Percentiles rank a stretch among this genome's conserved stretches.
These are phyloP conservation scores for Otocyon megalotis DNA, from an alignment of 2,113 vertebrate species.

Conservation along the genomic window DNA sequence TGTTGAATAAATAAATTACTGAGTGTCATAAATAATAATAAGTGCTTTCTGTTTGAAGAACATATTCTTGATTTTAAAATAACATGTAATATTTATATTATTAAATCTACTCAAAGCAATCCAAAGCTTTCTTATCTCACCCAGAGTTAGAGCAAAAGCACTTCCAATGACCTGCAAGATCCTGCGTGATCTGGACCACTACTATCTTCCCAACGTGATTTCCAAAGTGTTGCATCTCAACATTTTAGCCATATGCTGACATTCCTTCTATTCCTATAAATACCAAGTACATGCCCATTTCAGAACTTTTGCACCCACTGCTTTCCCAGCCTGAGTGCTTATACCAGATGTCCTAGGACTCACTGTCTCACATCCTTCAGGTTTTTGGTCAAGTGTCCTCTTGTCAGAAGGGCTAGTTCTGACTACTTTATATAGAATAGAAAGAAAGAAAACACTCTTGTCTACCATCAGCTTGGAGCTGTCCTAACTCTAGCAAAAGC, in stretches of 20 bases:
- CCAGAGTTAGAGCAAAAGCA: not conserved
- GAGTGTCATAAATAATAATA: not conserved
- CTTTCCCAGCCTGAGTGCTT: not conserved
- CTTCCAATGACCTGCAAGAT: not conserved
- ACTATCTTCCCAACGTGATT: no score
- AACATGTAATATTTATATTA: not conserved
- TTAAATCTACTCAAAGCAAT: not conserved
- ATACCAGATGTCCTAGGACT: not conserved
- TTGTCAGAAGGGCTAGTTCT: not conserved
- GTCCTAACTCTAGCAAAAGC: not conserved
- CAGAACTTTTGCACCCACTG: not conserved
- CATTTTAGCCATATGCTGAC: not conserved
- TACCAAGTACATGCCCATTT: not conserved
- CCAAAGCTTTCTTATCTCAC: not conserved
- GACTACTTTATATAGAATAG: not conserved
- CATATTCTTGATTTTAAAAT: slow-evolving; percentile 1
- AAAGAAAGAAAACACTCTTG: not conserved
- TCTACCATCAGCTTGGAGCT: not conserved
- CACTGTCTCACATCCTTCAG: no score
- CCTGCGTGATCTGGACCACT: not conserved
- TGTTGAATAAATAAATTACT: not conserved
- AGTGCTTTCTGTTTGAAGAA: not conserved
- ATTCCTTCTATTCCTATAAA: not conserved
- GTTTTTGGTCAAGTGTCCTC: not conserved
- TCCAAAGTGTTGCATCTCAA: not conserved